These are phyloP conservation scores for Pipa parva DNA, from an alignment of 2,113 vertebrate species.

Conservation along the genomic window DNA sequence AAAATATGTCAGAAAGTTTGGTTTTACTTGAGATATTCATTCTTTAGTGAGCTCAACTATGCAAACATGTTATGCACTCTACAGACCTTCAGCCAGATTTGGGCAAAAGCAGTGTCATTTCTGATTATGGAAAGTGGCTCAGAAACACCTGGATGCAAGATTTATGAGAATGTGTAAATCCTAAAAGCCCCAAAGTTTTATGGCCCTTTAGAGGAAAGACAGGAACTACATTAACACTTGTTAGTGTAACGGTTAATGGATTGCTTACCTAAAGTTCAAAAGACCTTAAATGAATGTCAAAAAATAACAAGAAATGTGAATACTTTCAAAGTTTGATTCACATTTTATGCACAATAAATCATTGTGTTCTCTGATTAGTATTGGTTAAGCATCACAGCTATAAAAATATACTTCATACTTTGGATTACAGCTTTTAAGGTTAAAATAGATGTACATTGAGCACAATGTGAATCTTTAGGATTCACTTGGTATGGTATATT, in stretches of 20 bases:
- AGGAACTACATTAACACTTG: conserved; percentile 69
- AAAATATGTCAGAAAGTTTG: conserved; percentile 60
- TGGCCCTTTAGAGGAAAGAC: conserved; percentile 62
- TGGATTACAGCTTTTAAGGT: background rate
- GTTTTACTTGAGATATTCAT: conserved; percentile 55
- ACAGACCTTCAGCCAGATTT: conserved; percentile 49
- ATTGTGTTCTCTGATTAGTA: conserved; percentile 21
- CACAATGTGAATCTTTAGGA: background rate
- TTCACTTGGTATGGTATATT: background rate
- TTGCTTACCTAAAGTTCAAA: conserved; percentile 55
- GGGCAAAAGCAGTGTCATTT: conserved; percentile 51
- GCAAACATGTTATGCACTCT: conserved; percentile 47
- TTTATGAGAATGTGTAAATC: conserved; percentile 61
- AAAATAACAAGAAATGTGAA: conserved; percentile 37
- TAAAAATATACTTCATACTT: background rate
- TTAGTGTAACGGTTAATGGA: conserved; percentile 60
- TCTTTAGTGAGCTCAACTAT: conserved; percentile 50
- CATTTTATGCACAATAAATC: conserved; percentile 41
- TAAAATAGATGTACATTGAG: background rate
- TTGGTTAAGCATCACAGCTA: background rate
- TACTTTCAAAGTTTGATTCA: conserved; percentile 41
- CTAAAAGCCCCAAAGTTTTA: conserved; percentile 63
- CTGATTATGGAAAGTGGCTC: conserved; percentile 57
- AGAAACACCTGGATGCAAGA: conserved; percentile 69
- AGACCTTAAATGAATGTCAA: conserved; percentile 48